Conservation (phyloP, 2,888 invertebrate genomes). For the Drosophila prostipennis region DNA sequence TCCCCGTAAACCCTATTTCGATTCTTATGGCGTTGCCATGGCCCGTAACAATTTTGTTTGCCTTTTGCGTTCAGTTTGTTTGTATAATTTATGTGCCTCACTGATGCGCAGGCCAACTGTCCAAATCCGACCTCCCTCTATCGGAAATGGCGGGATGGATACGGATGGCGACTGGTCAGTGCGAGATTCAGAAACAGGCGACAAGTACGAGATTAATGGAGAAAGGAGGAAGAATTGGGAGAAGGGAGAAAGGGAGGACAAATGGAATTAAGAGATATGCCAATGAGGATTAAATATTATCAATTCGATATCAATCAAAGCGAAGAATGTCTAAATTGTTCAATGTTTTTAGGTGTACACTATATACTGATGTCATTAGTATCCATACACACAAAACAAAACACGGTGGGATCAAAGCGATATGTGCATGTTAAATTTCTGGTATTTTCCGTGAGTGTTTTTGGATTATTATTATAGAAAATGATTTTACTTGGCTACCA, state of each 20-base stretch:
- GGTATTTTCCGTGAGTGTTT: no score
- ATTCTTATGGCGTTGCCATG: constrained; percentile 36
- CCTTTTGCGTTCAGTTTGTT: constrained; percentile 57
- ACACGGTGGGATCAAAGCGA: no score
- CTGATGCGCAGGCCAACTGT: constrained; percentile 45
- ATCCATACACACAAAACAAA: no score
- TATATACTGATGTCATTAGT: no score
- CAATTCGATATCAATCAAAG: neutral
- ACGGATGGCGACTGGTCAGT: constrained; percentile 8
- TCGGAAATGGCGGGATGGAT: neutral
- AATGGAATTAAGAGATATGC: neutral
- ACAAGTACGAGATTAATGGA: constrained; percentile 5
- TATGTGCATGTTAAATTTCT: no score
- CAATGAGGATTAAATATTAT: neutral
- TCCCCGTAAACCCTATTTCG: constrained; percentile 28
- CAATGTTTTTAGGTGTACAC: no score
- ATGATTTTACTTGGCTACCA: neutral
- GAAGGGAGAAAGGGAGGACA: neutral
- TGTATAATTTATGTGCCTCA: constrained; percentile 67
- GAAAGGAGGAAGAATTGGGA: neutral
- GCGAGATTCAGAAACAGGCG: neutral
- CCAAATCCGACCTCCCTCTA: constrained; percentile 22
- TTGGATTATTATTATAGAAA: no score
- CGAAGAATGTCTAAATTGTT: neutral
- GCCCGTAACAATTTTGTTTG: constrained; percentile 52